phyloP scores from a whole-genome alignment of 2,113 vertebrate species.

The Stomatorhinus ivindoensis region DNA sequence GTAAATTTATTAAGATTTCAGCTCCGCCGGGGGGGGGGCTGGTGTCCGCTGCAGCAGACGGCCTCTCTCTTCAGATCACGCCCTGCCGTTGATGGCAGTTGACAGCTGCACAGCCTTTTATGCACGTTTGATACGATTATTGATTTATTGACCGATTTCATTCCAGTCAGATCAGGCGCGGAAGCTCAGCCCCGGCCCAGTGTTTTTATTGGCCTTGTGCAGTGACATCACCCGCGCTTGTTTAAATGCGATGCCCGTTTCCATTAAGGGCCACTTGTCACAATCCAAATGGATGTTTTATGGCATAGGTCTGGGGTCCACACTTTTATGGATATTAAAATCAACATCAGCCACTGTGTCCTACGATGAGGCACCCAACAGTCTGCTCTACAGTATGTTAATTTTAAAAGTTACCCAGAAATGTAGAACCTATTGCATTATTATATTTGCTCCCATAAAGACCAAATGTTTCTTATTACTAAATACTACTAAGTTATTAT shows the following conservation, averaged over 20 bases:
- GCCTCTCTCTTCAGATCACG: not conserved
- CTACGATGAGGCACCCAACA: not conserved
- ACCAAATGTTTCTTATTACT: not conserved
- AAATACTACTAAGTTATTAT: not conserved
- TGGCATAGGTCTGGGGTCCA: not conserved
- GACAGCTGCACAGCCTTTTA: constrained; percentile 12
- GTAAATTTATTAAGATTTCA: constrained; percentile 17
- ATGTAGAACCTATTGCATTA: not conserved
- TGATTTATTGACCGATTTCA: constrained; percentile 62
- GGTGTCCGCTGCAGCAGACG: not conserved
- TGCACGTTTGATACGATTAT: constrained; percentile 42
- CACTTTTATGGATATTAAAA: not conserved
- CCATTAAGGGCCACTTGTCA: constrained; percentile 1
- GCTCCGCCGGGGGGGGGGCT: not conserved
- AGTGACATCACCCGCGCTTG: not conserved
- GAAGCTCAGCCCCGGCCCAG: constrained; percentile 21
- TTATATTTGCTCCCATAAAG: not conserved
- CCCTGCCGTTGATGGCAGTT: not conserved
- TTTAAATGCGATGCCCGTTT: not conserved
- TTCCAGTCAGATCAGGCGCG: constrained; percentile 58
- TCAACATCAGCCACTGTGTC: not conserved
- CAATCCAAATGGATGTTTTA: not conserved
- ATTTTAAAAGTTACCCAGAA: not conserved
- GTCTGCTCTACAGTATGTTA: not conserved
- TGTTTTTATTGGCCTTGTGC: not conserved